phyloP scores from a whole-genome alignment of 2,888 invertebrate genomes.

The Euplexia lucipara region DNA sequence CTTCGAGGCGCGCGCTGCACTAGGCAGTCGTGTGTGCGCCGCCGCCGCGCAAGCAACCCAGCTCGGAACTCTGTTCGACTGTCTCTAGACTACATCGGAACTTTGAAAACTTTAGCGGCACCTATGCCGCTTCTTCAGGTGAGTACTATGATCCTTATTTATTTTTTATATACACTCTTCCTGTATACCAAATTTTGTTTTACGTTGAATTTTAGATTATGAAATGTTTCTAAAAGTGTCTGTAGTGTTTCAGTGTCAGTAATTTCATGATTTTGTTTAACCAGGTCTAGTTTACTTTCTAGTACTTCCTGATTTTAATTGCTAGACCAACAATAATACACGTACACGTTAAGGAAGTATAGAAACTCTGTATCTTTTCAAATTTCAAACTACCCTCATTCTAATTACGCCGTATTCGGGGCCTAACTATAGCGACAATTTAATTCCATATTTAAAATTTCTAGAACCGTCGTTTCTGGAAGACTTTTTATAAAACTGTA shows the following conservation, averaged over 20 bases:
- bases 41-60: constrained; percentile 74
- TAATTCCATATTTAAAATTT: too few species aligned
- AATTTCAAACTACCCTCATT: constrained; percentile 19
- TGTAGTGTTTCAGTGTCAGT: not conserved
- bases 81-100: constrained; percentile 67
- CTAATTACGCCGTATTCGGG: too few species aligned
- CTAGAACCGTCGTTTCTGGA: too few species aligned
- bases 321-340: too few species aligned
- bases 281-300: not conserved
- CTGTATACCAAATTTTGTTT: not conserved
- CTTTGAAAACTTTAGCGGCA: constrained; percentile 78
- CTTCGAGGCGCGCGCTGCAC: constrained; percentile 70
- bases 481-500: too few species aligned
- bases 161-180: too few species aligned
- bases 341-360: not conserved
- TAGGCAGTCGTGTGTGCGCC: constrained; percentile 80
- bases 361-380: not conserved
- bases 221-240: constrained; percentile 39
- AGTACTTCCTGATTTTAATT: not conserved
- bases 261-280: not conserved
- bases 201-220: not conserved
- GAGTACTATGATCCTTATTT: constrained; percentile 59
- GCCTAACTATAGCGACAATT: too few species aligned
- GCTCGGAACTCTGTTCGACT: constrained; percentile 71
- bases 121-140: constrained; percentile 86